phyloP scores from a whole-genome alignment of 2,113 vertebrate genomes.

The Pelecanus crispus region DNA sequence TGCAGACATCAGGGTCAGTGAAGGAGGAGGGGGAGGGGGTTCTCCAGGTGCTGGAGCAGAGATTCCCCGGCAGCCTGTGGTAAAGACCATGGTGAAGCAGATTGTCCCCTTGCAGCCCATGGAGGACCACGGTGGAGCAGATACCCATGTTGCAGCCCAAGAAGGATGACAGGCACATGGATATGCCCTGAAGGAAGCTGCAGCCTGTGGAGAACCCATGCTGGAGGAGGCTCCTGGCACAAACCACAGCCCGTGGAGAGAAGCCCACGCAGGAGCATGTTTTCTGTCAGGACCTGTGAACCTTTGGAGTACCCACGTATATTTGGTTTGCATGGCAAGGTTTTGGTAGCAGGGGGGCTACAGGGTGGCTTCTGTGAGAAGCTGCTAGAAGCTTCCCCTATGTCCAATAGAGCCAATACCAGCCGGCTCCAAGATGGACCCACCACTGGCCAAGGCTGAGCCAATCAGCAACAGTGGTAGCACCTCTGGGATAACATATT shows the following conservation, averaged over 20 bases:
- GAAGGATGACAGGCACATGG: not conserved
- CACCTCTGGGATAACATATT: too few relatives aligned
- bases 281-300: not conserved
- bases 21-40: not conserved
- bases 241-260: not conserved
- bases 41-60: not conserved
- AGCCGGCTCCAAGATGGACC: too few relatives aligned
- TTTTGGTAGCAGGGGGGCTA: too few relatives aligned
- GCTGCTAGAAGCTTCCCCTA: too few relatives aligned
- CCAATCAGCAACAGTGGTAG: too few relatives aligned
- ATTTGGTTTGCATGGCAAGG: too few relatives aligned
- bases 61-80: rapidly evolving
- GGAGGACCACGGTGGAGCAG: not conserved
- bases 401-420: too few relatives aligned
- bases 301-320: rapidly evolving
- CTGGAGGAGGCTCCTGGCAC: not conserved
- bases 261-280: not conserved
- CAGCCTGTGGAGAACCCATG: not conserved
- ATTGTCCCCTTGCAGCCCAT: not conserved
- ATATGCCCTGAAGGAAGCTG: not conserved
- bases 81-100: not conserved
- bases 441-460: too few relatives aligned
- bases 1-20: not conserved
- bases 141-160: not conserved
- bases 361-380: too few relatives aligned